These are phyloP conservation scores for Adelphocoris suturalis DNA, from an alignment of 2,888 invertebrate species.

Conservation along the genomic window DNA sequence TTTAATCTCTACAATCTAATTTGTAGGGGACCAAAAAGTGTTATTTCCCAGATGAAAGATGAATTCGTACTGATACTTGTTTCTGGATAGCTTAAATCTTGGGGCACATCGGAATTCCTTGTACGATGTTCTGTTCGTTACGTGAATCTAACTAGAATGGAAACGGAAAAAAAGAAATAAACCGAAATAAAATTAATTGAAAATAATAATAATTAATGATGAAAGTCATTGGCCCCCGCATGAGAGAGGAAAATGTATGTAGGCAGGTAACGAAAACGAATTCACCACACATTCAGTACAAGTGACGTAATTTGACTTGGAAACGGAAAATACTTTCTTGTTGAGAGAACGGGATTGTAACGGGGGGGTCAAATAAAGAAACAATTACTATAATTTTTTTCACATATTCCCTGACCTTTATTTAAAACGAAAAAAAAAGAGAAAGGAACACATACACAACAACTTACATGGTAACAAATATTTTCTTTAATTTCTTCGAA, in stretches of 20 bases:
- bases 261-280: too few relatives aligned
- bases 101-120: too few relatives aligned
- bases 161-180: not conserved
- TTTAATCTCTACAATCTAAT: slow-evolving; percentile 39
- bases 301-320: too few relatives aligned
- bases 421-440: slow-evolving; percentile 49
- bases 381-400: not conserved
- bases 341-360: too few relatives aligned
- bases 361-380: not conserved
- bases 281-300: too few relatives aligned
- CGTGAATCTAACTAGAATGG: not conserved
- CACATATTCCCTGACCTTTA: slow-evolving; percentile 48
- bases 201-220: too few relatives aligned
- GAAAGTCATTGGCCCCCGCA: too few relatives aligned
- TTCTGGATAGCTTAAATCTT: not conserved
- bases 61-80: not conserved
- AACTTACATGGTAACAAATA: slow-evolving; percentile 72
- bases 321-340: too few relatives aligned
- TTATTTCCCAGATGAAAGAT: not conserved
- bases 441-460: slow-evolving; percentile 72
- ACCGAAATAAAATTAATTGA: not conserved
- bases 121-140: not conserved
- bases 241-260: too few relatives aligned
- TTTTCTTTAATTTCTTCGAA: slow-evolving; percentile 38
- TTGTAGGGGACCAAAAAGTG: not conserved